phyloP scores from a whole-genome alignment of 2,113 vertebrate genomes.

The Probosciger aterrimus region DNA sequence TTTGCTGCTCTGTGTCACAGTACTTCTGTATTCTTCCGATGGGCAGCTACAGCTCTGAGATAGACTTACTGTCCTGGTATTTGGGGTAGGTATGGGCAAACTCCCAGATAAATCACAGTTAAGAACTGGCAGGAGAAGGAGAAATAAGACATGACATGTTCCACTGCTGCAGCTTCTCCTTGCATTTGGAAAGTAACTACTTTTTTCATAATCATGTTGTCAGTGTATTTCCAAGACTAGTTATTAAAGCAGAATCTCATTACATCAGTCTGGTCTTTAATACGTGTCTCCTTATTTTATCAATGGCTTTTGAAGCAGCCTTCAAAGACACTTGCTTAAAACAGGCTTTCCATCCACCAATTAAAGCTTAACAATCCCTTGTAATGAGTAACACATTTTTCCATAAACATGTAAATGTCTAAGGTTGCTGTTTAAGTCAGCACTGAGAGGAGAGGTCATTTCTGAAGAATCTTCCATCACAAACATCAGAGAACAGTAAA shows the following conservation, averaged over 20 bases:
- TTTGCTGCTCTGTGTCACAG: not conserved
- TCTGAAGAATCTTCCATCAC: constrained; percentile 21
- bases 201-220: not conserved
- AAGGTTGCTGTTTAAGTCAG: not conserved
- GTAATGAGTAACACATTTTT: constrained; percentile 2
- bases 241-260: constrained; percentile 1
- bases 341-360: constrained; percentile 29
- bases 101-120: not conserved
- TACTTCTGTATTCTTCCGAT: not conserved
- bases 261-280: not conserved
- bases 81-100: not conserved
- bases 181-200: not conserved
- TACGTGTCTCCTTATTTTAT: not conserved
- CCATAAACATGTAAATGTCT: not conserved
- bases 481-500: constrained; percentile 26
- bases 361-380: constrained; percentile 38
- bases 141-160: not conserved
- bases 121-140: not conserved
- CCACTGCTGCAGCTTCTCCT: not conserved
- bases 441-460: constrained; percentile 4
- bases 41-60: not conserved
- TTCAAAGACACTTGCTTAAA: constrained; percentile 45
- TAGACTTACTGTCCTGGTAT: not conserved
- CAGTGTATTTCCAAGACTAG: constrained; percentile 6
- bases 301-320: constrained; percentile 14